Base-by-base conservation (phyloP, 2,888 invertebrate species). In the Ophion ventricosus region DNA sequence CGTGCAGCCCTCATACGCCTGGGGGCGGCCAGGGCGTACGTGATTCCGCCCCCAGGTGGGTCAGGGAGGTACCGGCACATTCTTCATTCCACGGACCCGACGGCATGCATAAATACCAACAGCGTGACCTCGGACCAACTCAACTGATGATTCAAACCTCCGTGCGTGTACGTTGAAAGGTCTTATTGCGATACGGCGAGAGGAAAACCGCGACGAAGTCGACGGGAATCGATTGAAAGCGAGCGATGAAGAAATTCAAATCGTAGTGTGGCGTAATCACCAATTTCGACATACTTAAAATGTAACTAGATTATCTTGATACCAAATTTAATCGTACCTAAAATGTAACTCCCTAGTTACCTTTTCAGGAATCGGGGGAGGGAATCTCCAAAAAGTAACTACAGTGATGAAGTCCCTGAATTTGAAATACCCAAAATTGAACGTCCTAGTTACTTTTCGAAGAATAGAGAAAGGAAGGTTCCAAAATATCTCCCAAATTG, bases 31-130 rank as follows among this genome's bases (percentile, higher is more conserved):
- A 86, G 90, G 93, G 93, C 93, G 93, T 91, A 91, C 89, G 92
- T 90, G 90, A 93, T 91, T 92, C 91, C 92, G 93, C 93, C 93
- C 89, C 92, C 93, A 92, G 92, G 93, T 93, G 92, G 93, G 89
- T 91, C 91, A 89, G 92, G 92, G 93, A 91, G 92, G 91, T 89
- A 89, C 91, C 90, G 87, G 80, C 87, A 87, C 90, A 91, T 91
- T 91, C 90, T 88, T 91, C 90, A 91, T 90, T 89, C 90, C 82
- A 75, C 86, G 75, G 59, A 80, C 80, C 85, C 85, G 67, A 82
- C 75, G 76, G 78, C 85, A 85, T 87, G 81, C 85, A 87, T 88
- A 88, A 87, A 87, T 88, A 87, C 87, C 81, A 77, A 78, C 67
- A 56, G 56, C 77, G 73, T 73, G 78, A 83, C 73, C 81, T 77